Conservation (phyloP, 2,888 invertebrate genomes). For the Tortricodes alternella region DNA sequence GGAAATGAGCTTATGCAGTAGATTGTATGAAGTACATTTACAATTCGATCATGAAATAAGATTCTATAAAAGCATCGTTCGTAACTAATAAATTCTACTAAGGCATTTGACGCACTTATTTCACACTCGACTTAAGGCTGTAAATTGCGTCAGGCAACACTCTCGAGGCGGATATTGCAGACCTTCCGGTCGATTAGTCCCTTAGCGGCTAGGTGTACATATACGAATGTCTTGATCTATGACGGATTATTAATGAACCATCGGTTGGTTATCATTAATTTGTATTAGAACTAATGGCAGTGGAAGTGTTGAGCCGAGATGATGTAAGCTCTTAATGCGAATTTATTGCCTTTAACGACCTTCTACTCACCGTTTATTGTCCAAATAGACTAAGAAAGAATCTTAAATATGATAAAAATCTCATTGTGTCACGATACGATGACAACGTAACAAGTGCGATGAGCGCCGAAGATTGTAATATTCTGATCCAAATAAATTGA, state of each 20-base stretch:
- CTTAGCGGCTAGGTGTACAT: conserved; percentile 30
- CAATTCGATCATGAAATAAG: not conserved
- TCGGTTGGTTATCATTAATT: conserved; percentile 1
- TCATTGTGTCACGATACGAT: no score
- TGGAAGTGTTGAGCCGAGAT: not conserved
- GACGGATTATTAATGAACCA: conserved; percentile 24
- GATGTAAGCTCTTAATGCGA: not conserved
- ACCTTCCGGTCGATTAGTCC: conserved; percentile 43
- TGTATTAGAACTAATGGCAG: not conserved
- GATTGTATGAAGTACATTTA: no score
- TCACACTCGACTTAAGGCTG: conserved; percentile 29
- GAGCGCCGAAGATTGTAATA: no score
- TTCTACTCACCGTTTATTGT: no score
- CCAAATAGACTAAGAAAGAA: no score
- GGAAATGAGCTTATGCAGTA: no score
- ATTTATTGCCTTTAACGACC: not conserved
- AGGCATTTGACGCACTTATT: conserved; percentile 24
- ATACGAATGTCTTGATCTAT: conserved; percentile 15
- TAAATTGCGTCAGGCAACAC: conserved; percentile 28
- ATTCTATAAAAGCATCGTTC: not conserved
- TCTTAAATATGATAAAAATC: no score
- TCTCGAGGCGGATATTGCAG: conserved; percentile 43
- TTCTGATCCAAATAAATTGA: no score
- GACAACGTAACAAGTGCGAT: no score
- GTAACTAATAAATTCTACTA: conserved; percentile 15